Conservation (phyloP, 2,888 invertebrate genomes). For the Dryobotodes eremita region DNA sequence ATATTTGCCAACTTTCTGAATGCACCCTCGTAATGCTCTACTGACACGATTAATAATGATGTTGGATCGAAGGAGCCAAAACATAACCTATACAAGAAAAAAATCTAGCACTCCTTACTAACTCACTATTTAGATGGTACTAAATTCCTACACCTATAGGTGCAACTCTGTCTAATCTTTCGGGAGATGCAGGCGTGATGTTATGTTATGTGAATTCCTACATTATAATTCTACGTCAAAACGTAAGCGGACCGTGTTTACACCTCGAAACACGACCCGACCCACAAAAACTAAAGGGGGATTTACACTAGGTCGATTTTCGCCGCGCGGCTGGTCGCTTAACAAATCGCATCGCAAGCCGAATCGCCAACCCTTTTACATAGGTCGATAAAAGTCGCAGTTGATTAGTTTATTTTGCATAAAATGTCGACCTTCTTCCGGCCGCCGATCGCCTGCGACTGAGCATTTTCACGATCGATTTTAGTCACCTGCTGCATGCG, state of each 20-base stretch:
- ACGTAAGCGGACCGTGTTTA: background rate
- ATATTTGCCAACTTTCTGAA: background rate
- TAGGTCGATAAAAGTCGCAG: no score
- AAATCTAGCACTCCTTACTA: background rate
- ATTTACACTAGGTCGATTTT: slow-evolving; percentile 4
- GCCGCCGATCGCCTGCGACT: background rate
- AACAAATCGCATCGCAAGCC: background rate
- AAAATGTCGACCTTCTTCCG: background rate
- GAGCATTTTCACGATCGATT: background rate
- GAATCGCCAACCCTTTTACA: background rate
- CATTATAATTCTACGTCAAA: background rate
- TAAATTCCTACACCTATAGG: background rate
- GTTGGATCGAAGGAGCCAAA: background rate
- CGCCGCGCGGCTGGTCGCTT: background rate
- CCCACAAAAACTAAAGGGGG: background rate
- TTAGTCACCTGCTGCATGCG: no score
- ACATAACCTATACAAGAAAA: background rate
- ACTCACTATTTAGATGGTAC: background rate
- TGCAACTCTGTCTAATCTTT: background rate
- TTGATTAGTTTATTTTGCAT: no score
- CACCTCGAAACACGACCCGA: background rate
- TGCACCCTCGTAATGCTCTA: background rate
- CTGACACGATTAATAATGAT: background rate
- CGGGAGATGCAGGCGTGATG: no score
- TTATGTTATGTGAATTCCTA: background rate